Base-by-base conservation (phyloP, 2,888 invertebrate genomes). In the Exephanes ischioxanthus region DNA sequence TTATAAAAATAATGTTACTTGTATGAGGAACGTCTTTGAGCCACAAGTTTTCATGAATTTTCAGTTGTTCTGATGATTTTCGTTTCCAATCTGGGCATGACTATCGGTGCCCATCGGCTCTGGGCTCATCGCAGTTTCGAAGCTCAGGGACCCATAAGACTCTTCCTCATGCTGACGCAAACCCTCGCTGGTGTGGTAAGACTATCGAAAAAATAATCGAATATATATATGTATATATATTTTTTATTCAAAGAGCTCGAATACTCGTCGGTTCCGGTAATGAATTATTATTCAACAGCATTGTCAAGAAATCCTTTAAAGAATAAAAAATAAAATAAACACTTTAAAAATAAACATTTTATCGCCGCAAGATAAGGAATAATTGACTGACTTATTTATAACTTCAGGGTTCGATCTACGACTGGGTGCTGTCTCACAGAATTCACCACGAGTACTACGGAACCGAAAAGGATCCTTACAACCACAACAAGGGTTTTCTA, bases 61-160 rank as follows among this genome's bases (percentile, higher is more conserved):
- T 67, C 94, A 98, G 98, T 96, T 86, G 51, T 96, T 0, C 83
- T 95, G 0, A 93, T 97, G 79, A 95, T 96, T 76, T 92, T 95
- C 1, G 90, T 97, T 30, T 96, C 96, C 4, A 95, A 96, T 5
- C 92, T 99, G 87, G 98, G 99, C 2, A 96, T 97, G 37, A 98
- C 99, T 0, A 97, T 97, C 1, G 99, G 99, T 0, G 97, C 98
- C 0, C 99, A 99, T 93, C 95, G 99, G 87, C 94, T 99, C 51
- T 99, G 99, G 99, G 96, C 99, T 0, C 99, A 99, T 94, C 94
- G 95, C 71, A 95, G 97, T 0, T 99, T 98, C 93, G 96, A 96
- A 90, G 99, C 99, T 0, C 95, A 94, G 82, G 94, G 95, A 3
- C 95, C 96, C 1, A 94, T 99, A 0, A 95, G 96, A 89, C 92